Evolutionary conservation across 2,797 vertebrate genomes (phyloP).

Genomic region (Distichodus sexfasciatus): DNA sequence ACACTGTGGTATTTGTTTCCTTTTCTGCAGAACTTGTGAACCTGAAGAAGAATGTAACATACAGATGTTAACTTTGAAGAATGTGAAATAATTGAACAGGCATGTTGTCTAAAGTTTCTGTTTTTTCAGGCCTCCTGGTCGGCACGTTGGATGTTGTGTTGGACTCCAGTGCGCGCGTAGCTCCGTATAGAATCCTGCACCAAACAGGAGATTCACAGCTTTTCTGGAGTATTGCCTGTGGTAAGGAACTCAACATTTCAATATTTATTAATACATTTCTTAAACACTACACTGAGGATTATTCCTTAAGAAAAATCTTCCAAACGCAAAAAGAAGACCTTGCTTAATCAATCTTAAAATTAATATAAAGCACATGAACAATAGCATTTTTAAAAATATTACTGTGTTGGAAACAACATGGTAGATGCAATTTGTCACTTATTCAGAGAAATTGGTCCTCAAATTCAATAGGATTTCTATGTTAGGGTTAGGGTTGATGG

Average conservation of each 20-base stretch:
- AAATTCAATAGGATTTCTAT: too few species aligned
- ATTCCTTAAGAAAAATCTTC: too few species aligned
- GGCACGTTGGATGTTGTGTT: conserved; percentile 95
- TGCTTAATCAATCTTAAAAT: too few species aligned
- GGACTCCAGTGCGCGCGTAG: conserved; percentile 93
- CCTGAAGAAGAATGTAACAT: not conserved
- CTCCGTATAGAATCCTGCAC: conserved; percentile 93
- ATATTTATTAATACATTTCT: too few species aligned
- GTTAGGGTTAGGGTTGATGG: too few species aligned
- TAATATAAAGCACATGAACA: too few species aligned
- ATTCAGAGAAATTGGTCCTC: too few species aligned
- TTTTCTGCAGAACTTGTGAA: not conserved
- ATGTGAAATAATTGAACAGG: not conserved
- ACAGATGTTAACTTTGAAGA: not conserved
- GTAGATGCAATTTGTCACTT: too few species aligned
- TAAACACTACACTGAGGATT: too few species aligned
- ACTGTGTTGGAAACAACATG: too few species aligned
- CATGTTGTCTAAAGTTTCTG: not conserved
- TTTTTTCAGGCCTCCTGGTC: conserved; percentile 79
- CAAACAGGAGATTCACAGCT: conserved; percentile 93
- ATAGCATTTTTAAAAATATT: too few species aligned
- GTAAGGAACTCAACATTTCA: conserved; percentile 67
- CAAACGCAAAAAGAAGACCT: too few species aligned
- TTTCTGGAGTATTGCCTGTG: conserved; percentile 93
- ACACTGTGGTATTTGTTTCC: not conserved